phyloP scores from a whole-genome alignment of 2,888 invertebrate species.

The Caenorhabditis imperialis region DNA sequence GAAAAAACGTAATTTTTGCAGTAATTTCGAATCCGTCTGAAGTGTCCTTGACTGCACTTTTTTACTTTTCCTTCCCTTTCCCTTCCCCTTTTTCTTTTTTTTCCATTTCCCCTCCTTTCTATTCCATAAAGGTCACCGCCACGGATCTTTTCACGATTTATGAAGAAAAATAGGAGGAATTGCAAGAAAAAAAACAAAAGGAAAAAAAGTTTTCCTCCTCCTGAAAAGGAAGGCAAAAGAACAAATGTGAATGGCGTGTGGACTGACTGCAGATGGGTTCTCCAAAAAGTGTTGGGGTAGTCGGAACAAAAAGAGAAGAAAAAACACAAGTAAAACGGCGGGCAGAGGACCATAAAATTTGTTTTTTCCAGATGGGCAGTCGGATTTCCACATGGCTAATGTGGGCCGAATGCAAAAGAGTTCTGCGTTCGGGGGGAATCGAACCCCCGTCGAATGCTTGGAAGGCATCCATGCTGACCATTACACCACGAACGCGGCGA shows the following conservation, averaged over 20 bases:
- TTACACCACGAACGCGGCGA: constrained; percentile 71
- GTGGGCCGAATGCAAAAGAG: too few species aligned
- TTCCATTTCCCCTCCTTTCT: not conserved
- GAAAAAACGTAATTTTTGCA: too few species aligned
- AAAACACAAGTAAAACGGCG: constrained; percentile 15
- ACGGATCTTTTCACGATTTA: constrained; percentile 8
- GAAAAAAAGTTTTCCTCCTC: not conserved
- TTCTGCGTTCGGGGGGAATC: constrained; percentile 69
- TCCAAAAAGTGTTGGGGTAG: not conserved
- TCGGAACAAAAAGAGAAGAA: not conserved
- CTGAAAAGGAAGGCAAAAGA: not conserved
- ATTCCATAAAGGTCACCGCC: too few species aligned
- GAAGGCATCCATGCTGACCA: constrained; percentile 73
- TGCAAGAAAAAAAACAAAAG: not conserved
- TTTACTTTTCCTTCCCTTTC: constrained; percentile 10
- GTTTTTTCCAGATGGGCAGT: too few species aligned
- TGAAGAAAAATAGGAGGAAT: constrained; percentile 2
- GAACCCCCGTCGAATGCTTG: constrained; percentile 72
- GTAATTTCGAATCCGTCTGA: too few species aligned
- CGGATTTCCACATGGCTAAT: too few species aligned
- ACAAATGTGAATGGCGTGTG: not conserved
- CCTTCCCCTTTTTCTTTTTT: not conserved
- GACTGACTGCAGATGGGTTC: too few species aligned
- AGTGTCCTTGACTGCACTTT: not conserved
- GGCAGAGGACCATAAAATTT: constrained; percentile 19